Evolutionary conservation across 2,113 vertebrate genomes (phyloP).

Genomic region (Indicator maculatus): DNA sequence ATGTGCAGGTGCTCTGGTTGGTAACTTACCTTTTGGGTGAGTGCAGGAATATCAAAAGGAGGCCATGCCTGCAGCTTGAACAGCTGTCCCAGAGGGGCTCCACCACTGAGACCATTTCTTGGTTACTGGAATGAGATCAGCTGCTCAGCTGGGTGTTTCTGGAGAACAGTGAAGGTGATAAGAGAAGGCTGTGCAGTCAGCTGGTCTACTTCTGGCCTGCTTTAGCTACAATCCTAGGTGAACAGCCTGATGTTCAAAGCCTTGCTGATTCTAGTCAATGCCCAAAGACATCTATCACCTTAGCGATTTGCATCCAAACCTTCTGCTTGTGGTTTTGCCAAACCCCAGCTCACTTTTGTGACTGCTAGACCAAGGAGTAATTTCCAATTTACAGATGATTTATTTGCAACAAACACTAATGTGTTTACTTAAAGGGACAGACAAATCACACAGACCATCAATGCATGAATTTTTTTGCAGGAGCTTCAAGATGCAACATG

Average conservation of each 20-base stretch:
- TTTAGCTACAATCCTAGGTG: neutral
- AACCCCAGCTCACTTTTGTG: neutral
- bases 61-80: neutral
- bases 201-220: neutral
- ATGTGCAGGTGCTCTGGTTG: neutral
- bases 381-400: neutral
- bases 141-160: neutral
- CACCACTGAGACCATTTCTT: neutral
- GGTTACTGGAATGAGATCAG: neutral
- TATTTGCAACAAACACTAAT: neutral
- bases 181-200: neutral
- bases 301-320: neutral
- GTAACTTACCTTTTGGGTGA: neutral
- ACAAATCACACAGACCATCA: neutral
- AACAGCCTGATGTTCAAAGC: neutral
- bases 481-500: neutral
- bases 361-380: neutral
- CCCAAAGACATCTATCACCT: neutral
- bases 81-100: neutral
- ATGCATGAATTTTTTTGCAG: neutral
- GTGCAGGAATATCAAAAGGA: neutral
- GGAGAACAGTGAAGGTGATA: neutral
- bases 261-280: neutral
- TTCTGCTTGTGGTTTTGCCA: neutral
- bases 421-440: neutral